Conservation (phyloP, 2,113 vertebrate species). For the Pomatorhinus ruficollis region DNA sequence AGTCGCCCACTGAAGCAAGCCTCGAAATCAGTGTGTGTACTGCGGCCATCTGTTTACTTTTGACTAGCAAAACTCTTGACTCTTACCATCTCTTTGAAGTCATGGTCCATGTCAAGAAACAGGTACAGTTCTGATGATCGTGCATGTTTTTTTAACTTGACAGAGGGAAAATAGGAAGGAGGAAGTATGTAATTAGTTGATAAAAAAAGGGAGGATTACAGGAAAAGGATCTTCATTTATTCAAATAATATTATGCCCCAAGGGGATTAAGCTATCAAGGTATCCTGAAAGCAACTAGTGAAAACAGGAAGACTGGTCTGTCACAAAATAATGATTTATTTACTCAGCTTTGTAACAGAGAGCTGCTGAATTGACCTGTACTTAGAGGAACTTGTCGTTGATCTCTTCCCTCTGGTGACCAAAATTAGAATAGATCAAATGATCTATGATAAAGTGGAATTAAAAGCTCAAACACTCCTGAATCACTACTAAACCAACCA, state of each 20-base stretch:
- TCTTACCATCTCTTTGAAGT: slow-evolving; percentile 37
- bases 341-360: neutral
- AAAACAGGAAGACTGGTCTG: neutral
- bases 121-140: slow-evolving; percentile 34
- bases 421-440: neutral
- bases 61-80: slow-evolving; percentile 56
- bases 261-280: neutral
- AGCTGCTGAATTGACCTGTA: neutral
- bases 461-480: neutral
- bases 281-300: neutral
- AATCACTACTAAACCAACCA: neutral
- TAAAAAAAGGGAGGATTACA: neutral
- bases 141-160: slow-evolving; percentile 21
- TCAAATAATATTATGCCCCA: neutral
- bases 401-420: neutral
- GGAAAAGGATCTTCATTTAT: slow-evolving; percentile 25
- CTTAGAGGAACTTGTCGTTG: neutral
- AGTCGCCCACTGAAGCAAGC: slow-evolving; percentile 56
- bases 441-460: neutral
- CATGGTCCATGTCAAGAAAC: slow-evolving; percentile 43
- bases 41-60: slow-evolving; percentile 44
- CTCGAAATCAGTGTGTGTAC: slow-evolving; percentile 55
- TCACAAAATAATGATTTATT: neutral
- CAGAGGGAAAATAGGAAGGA: slow-evolving; percentile 1
- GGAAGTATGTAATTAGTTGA: neutral